phyloP scores from a whole-genome alignment of 1,140 invertebrate genomes.

The Drosophila ambigua region DNA sequence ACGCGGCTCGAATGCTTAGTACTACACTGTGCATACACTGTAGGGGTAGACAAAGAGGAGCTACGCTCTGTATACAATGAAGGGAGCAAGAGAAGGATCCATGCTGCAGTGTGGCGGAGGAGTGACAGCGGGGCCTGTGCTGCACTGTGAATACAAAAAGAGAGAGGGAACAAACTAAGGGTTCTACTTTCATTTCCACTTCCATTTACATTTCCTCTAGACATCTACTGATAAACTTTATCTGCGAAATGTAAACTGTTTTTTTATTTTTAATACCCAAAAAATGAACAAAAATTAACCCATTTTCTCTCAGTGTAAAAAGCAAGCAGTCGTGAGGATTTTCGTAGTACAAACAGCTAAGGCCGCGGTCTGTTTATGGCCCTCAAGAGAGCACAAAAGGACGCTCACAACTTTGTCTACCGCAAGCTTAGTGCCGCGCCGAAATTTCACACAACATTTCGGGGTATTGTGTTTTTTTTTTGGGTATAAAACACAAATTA shows the following conservation, averaged over 20 bases:
- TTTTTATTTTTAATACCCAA: no score
- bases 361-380: constrained; percentile 38
- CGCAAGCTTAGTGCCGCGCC: constrained; percentile 17
- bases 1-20: background rate
- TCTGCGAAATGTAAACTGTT: no score
- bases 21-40: constrained; percentile 15
- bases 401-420: constrained; percentile 5
- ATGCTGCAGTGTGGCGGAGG: no score
- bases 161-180: no score
- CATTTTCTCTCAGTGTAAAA: constrained; percentile 6
- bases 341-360: constrained; percentile 27
- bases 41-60: no score
- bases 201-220: background rate
- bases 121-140: no score
- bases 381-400: constrained; percentile 9
- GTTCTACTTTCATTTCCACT: no score
- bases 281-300: no score
- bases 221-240: no score
- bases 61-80: constrained; percentile 4
- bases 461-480: constrained; percentile 6
- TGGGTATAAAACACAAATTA: constrained; percentile 29
- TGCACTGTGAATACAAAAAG: no score
- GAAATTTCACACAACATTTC: constrained; percentile 14
- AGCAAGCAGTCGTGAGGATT: constrained; percentile 11
- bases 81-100: no score